A percentile compares a stretch with the other conserved stretches of the same genome.
These are phyloP conservation scores for Sorex araneus DNA, from an alignment of 2,113 vertebrate genomes.

Conservation along the genomic window DNA sequence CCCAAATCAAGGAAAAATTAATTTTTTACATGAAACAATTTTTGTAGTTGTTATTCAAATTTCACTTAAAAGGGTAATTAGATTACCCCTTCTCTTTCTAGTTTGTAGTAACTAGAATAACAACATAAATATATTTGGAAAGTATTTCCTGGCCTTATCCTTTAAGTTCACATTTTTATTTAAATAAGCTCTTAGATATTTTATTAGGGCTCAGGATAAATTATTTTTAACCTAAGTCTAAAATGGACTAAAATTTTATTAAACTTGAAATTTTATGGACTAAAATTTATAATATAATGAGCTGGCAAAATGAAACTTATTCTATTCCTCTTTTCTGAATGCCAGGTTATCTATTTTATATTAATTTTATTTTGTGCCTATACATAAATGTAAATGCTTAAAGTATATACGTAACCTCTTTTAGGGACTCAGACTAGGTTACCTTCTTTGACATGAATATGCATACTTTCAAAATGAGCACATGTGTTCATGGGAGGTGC, in stretches of 20 bases:
- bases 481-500: not conserved
- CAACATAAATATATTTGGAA: conserved; percentile 4
- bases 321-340: not conserved
- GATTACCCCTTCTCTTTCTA: not conserved
- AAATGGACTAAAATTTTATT: no score
- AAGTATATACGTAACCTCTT: not conserved
- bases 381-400: not conserved
- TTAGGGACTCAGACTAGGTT: not conserved
- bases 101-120: not conserved
- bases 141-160: not conserved
- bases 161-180: conserved; percentile 1
- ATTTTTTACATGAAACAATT: not conserved
- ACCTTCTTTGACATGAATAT: not conserved
- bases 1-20: not conserved
- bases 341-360: not conserved
- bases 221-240: conserved; percentile 12
- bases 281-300: not conserved
- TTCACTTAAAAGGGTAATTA: conserved; percentile 22
- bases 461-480: not conserved
- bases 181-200: not conserved
- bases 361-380: not conserved
- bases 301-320: not conserved
- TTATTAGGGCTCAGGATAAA: not conserved
- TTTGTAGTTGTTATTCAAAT: conserved; percentile 21
- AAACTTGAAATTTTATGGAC: not conserved